Evolutionary conservation across 2,888 invertebrate genomes (phyloP).

Genomic region (Dasypogon diadema): DNA sequence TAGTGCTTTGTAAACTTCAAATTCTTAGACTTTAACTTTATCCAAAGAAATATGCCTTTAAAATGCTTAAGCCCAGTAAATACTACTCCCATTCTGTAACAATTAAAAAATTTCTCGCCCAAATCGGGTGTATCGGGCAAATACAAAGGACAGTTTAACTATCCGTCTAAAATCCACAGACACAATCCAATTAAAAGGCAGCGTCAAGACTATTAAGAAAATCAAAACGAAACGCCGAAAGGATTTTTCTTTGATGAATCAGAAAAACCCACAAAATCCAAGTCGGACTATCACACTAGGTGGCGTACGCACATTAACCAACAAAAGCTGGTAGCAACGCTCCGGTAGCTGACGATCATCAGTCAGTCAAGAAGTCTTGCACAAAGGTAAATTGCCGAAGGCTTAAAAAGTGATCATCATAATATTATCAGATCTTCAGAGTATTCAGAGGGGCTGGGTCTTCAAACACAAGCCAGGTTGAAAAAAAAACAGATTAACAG

Average conservation of each 20-base stretch:
- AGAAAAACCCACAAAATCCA: constrained; percentile 45
- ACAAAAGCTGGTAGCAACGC: constrained; percentile 44
- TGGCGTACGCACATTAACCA: constrained; percentile 39
- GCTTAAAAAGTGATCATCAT: constrained; percentile 42
- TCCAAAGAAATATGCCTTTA: too few species aligned
- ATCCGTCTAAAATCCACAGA: constrained; percentile 6
- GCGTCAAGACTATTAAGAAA: constrained; percentile 35
- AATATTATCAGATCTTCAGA: constrained; percentile 41
- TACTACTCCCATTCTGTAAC: neutral
- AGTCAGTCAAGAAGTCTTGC: constrained; percentile 11
- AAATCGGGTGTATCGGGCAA: constrained; percentile 15
- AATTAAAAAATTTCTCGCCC: constrained; percentile 26
- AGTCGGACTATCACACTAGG: constrained; percentile 25
- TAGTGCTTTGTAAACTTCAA: too few species aligned
- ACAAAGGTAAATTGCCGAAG: constrained; percentile 44
- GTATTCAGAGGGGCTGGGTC: constrained; percentile 24
- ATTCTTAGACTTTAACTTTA: too few species aligned
- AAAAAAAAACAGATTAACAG: constrained; percentile 44
- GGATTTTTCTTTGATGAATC: neutral
- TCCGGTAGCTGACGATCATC: constrained; percentile 54
- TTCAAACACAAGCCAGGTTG: neutral
- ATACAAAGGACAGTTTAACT: constrained; percentile 35
- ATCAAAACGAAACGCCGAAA: constrained; percentile 31
- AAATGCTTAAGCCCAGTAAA: neutral
- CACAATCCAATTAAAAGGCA: constrained; percentile 45